Percentiles rank a stretch among this genome's conserved stretches.
Conservation (phyloP, 92 coral and sea anemone genomes). For the Heliopora coerulea region DNA sequence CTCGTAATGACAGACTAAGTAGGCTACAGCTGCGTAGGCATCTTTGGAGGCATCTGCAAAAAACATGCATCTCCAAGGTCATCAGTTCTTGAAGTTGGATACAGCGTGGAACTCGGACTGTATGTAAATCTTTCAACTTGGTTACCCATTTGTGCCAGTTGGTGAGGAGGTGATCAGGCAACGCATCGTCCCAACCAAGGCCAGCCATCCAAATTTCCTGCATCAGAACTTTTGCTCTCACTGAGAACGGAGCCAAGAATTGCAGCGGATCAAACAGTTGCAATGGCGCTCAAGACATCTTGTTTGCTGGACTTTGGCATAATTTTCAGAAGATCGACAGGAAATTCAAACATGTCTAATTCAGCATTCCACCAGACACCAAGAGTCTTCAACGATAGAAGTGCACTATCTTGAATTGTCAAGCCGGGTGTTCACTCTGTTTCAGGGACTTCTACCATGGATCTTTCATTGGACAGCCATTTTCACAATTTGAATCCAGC, state of each 20-base stretch:
- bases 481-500: conserved; percentile 46
- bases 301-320: conserved; percentile 41
- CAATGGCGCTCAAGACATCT: conserved; percentile 48
- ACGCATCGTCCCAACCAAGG: conserved; percentile 28
- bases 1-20: conserved; percentile 22
- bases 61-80: neutral
- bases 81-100: neutral
- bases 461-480: conserved; percentile 43
- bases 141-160: conserved; percentile 31
- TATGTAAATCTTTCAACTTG: conserved; percentile 10
- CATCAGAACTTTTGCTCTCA: conserved; percentile 53
- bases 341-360: conserved; percentile 34
- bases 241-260: conserved; percentile 47
- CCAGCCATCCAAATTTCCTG: conserved; percentile 36
- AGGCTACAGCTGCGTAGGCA: conserved; percentile 31
- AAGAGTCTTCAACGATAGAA: conserved; percentile 39
- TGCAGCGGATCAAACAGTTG: conserved; percentile 57
- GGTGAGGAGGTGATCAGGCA: neutral
- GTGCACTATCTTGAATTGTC: neutral
- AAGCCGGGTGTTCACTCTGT: neutral
- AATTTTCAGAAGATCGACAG: conserved; percentile 14
- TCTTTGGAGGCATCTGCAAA: conserved; percentile 32
- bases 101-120: conserved; percentile 17
- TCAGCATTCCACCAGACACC: conserved; percentile 50
- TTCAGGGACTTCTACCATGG: conserved; percentile 38